A percentile compares a stretch with the other conserved stretches of the same genome.
These are phyloP conservation scores for Eurosta solidaginis DNA, from an alignment of 1,140 invertebrate species.

Conservation along the genomic window DNA sequence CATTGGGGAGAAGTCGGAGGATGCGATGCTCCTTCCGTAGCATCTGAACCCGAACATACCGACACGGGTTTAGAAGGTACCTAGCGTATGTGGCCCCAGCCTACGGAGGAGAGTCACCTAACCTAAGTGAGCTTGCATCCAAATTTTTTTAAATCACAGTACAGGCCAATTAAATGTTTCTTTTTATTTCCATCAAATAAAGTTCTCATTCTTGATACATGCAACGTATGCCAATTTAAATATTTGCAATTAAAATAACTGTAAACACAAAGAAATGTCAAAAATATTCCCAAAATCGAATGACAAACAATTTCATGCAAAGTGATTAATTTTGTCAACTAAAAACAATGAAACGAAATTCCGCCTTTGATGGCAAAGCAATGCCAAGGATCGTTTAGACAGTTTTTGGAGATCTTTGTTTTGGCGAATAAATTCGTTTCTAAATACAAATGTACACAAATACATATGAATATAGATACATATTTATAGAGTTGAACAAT, in stretches of 20 bases:
- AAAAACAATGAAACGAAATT: neutral
- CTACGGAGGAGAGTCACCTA: no score
- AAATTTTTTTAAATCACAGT: no score
- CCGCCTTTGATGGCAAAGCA: neutral
- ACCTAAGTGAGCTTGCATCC: no score
- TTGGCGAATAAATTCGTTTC: neutral
- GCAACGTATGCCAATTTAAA: constrained; percentile 9
- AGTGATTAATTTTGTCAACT: constrained; percentile 23
- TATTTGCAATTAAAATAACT: constrained; percentile 28
- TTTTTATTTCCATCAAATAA: neutral
- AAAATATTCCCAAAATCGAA: neutral
- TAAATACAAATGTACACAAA: neutral
- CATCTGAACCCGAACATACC: no score
- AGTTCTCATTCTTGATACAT: neutral
- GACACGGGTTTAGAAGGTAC: no score
- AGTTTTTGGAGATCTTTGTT: neutral
- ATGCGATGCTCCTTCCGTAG: no score
- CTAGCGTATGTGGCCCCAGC: no score
- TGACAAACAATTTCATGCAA: neutral
- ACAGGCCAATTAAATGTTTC: neutral
- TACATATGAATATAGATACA: neutral
- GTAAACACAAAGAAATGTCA: neutral
- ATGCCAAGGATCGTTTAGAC: neutral
- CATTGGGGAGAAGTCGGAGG: no score
- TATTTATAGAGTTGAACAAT: constrained; percentile 15